Percentiles rank a stretch among this genome's conserved stretches.
Conservation (phyloP, 2,113 vertebrate species). For the Lutjanus erythropterus region DNA sequence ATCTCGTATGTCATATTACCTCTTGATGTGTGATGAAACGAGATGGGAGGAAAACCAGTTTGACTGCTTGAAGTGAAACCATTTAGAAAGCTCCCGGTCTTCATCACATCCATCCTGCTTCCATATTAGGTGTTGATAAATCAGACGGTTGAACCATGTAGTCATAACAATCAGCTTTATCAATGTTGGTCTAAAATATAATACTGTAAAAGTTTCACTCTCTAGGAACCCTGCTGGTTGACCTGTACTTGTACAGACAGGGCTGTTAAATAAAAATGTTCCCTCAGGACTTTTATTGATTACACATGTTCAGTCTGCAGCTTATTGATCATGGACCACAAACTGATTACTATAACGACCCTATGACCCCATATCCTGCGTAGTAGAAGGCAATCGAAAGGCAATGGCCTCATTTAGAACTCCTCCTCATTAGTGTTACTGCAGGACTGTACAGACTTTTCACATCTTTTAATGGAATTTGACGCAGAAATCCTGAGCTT, state of each 20-base stretch:
- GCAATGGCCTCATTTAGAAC: constrained; percentile 36
- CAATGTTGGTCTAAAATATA: neutral
- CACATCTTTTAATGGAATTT: neutral
- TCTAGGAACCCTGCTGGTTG: neutral
- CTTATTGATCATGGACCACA: constrained; percentile 49
- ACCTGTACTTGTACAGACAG: neutral
- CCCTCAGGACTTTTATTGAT: constrained; percentile 12
- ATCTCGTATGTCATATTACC: neutral
- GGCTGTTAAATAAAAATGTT: neutral
- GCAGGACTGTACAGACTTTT: neutral
- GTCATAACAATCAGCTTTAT: neutral
- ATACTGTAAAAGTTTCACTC: neutral
- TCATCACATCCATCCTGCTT: neutral
- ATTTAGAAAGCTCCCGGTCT: neutral
- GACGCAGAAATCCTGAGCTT: neutral
- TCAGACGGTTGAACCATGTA: neutral
- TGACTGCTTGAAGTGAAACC: neutral
- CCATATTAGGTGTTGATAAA: neutral
- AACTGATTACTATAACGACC: constrained; percentile 37
- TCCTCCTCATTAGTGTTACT: neutral
- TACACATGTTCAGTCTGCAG: constrained; percentile 29
- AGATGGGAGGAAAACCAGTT: neutral
- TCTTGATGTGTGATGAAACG: neutral
- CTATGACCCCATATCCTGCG: constrained; percentile 22
- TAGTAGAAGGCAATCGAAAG: constrained; percentile 19